Conservation (phyloP, 2,113 vertebrate species). For the Halichoeres trimaculatus region DNA sequence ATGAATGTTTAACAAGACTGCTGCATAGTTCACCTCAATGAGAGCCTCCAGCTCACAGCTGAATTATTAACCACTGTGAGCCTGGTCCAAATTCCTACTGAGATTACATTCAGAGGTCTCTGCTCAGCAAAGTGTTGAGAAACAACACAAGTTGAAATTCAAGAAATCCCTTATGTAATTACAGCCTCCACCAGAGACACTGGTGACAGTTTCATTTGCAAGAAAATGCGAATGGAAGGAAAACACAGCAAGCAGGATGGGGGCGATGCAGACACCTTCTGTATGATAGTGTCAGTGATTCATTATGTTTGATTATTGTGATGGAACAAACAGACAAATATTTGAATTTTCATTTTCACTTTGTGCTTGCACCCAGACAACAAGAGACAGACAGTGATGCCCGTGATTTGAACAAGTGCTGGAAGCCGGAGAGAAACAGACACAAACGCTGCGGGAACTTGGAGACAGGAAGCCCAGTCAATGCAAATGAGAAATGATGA, state of each 20-base stretch:
- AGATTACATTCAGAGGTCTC: constrained; percentile 62
- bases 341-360: constrained; percentile 25
- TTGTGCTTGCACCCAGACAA: constrained; percentile 18
- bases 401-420: constrained; percentile 15
- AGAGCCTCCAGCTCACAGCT: constrained; percentile 68
- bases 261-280: not conserved
- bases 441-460: not conserved
- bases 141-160: constrained; percentile 51
- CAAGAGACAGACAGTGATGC: not conserved
- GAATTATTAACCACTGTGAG: constrained; percentile 78
- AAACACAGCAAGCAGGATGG: not conserved
- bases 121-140: constrained; percentile 33
- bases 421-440: constrained; percentile 2
- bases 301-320: not conserved
- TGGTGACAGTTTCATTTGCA: constrained; percentile 22
- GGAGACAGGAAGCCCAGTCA: constrained; percentile 22
- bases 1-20: constrained; percentile 82
- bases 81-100: constrained; percentile 60
- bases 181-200: constrained; percentile 10
- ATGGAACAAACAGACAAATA: constrained; percentile 7
- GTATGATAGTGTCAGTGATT: constrained; percentile 9
- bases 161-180: constrained; percentile 47
- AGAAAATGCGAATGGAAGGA: not conserved
- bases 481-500: constrained; percentile 22
- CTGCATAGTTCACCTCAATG: constrained; percentile 73